Evolutionary conservation across 92 coral and sea anemone genomes (phyloP).

Genomic region (Pocillopora grandis): DNA sequence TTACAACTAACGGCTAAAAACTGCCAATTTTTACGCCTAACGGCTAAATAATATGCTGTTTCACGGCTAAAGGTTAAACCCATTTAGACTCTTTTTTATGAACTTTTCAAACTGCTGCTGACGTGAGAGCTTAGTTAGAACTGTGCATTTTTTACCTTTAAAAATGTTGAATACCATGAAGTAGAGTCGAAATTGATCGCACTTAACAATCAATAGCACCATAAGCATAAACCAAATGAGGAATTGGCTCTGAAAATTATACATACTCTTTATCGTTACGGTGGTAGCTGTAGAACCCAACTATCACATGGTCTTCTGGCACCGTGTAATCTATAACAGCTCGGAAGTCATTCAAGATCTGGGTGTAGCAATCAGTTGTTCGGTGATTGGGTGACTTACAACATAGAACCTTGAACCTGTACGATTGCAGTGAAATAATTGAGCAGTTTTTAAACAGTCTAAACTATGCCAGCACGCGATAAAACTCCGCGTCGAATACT

Average conservation of each 20-base stretch:
- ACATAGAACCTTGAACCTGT: neutral
- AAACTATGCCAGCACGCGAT: neutral
- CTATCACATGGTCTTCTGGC: neutral
- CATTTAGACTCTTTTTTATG: too few relatives aligned
- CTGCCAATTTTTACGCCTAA: too few relatives aligned
- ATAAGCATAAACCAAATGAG: too few relatives aligned
- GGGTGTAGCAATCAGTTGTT: neutral
- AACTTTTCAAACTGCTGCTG: too few relatives aligned
- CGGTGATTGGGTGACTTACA: neutral
- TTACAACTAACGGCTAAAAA: too few relatives aligned
- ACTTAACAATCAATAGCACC: too few relatives aligned
- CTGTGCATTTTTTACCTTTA: too few relatives aligned
- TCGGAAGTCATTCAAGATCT: slow-evolving; percentile 1
- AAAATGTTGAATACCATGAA: too few relatives aligned
- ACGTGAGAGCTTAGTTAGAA: too few relatives aligned
- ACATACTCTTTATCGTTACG: slow-evolving; percentile 6
- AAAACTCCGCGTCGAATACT: neutral
- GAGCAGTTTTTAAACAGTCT: neutral
- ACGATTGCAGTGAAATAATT: neutral
- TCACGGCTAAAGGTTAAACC: too few relatives aligned
- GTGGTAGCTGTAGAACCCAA: slow-evolving; percentile 6
- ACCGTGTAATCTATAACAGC: neutral
- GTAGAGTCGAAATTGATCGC: too few relatives aligned
- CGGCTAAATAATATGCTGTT: too few relatives aligned
- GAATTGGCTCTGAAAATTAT: neutral